Percentiles rank a stretch among this genome's conserved stretches.
phyloP scores from a whole-genome alignment of 2,797 vertebrate species.

The Pitangus sulphuratus region DNA sequence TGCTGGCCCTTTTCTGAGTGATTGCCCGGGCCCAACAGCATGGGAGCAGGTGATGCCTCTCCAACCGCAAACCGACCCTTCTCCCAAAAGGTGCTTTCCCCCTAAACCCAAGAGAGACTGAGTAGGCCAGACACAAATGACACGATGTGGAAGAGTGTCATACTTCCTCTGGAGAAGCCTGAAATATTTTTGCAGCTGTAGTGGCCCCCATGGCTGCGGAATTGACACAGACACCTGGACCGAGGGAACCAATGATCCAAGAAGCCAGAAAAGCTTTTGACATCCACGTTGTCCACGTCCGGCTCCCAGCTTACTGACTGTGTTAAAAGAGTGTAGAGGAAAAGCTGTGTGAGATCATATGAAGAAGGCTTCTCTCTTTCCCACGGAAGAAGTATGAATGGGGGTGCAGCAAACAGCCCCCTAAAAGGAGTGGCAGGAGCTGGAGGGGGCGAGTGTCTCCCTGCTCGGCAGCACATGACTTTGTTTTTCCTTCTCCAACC shows the following conservation, averaged over 20 bases:
- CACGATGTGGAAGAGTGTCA: background rate
- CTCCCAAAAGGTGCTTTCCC: background rate
- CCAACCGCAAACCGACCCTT: background rate
- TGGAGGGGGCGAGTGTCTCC: background rate
- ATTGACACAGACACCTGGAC: accelerated
- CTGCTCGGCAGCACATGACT: background rate
- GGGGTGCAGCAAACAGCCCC: background rate
- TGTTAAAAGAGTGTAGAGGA: accelerated
- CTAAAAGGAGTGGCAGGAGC: background rate
- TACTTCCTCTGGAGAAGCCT: background rate
- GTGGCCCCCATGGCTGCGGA: background rate
- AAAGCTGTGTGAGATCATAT: accelerated
- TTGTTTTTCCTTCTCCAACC: background rate
- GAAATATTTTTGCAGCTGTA: background rate
- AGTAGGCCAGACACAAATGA: background rate
- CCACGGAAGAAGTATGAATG: background rate
- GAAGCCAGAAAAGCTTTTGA: background rate
- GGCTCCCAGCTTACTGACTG: background rate
- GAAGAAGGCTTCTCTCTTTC: background rate
- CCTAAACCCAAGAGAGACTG: background rate
- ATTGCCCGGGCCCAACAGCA: background rate
- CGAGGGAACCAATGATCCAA: background rate
- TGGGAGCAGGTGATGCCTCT: background rate
- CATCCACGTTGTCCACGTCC: accelerated
- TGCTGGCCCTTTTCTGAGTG: background rate